Evolutionary conservation across 2,797 vertebrate species (phyloP).

Genomic region (Mallotus villosus): DNA sequence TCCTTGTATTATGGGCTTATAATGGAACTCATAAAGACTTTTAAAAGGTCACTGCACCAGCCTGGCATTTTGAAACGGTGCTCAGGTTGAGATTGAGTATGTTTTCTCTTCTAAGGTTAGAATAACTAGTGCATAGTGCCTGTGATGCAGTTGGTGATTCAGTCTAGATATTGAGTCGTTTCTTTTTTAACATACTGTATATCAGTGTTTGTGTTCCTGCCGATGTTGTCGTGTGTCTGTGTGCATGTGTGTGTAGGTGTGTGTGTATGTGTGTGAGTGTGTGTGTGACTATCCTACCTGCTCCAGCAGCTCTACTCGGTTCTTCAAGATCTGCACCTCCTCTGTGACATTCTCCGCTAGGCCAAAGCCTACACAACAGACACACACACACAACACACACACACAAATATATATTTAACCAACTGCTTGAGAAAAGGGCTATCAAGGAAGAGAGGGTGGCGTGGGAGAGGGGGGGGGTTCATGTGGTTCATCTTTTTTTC

Average conservation of each 20-base stretch:
- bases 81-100: conserved; percentile 3
- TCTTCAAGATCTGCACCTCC: conserved; percentile 81
- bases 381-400: conserved; percentile 7
- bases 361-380: conserved; percentile 60
- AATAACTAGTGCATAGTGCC: too few species aligned
- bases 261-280: neutral
- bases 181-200: neutral
- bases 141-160: neutral
- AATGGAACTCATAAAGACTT: conserved; percentile 8
- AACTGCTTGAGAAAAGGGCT: neutral
- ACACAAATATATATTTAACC: neutral
- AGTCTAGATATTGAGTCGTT: too few species aligned
- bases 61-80: conserved; percentile 44
- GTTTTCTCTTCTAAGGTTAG: neutral
- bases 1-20: conserved; percentile 11
- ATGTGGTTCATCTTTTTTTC: neutral
- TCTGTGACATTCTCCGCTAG: conserved; percentile 71
- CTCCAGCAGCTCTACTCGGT: conserved; percentile 85
- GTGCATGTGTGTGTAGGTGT: neutral
- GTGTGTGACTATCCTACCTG: conserved; percentile 72
- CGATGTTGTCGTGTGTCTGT: neutral
- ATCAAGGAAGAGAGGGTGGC: neutral
- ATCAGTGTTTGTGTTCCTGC: neutral
- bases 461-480: neutral
- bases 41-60: conserved; percentile 16